These are phyloP conservation scores for Sarcophaga subvicina DNA, from an alignment of 2,888 invertebrate species.

Conservation along the genomic window DNA sequence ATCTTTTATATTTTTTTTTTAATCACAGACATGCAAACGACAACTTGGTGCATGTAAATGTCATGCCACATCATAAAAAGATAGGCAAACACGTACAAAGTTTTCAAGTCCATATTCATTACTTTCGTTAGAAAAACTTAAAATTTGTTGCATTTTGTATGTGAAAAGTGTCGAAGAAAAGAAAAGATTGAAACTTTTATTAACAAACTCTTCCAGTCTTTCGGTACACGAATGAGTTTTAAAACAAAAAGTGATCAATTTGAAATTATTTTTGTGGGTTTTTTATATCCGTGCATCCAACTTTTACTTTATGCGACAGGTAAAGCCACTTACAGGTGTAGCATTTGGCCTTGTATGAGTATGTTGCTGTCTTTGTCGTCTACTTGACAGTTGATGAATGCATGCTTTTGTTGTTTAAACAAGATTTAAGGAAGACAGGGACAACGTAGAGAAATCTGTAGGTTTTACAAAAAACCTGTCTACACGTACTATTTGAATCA, in stretches of 20 bases:
- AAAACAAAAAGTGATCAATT: slow-evolving; percentile 26
- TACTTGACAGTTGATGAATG: too few relatives aligned
- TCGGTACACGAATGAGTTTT: not conserved
- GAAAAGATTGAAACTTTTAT: not conserved
- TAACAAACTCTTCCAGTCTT: not conserved
- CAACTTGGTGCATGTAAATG: slow-evolving; percentile 1
- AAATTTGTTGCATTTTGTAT: slow-evolving; percentile 23
- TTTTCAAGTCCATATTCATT: not conserved
- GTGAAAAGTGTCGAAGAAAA: not conserved
- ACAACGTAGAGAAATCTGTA: too few relatives aligned
- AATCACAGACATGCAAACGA: not conserved
- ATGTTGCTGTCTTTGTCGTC: too few relatives aligned
- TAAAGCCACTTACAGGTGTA: not conserved
- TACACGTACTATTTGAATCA: too few relatives aligned
- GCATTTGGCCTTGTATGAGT: too few relatives aligned
- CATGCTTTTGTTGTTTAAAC: too few relatives aligned
- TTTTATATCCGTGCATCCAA: not conserved
- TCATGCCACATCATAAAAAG: not conserved
- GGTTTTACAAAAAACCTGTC: too few relatives aligned
- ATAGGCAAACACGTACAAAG: not conserved
- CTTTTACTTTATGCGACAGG: slow-evolving; percentile 23
- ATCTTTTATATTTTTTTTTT: not conserved
- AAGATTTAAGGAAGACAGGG: too few relatives aligned
- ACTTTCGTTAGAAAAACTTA: not conserved
- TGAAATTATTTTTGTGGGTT: not conserved